Percentiles rank a stretch among this genome's conserved stretches.
Evolutionary conservation across 2,113 vertebrate genomes (phyloP).

Genomic region (Microcebus ravelobensis): DNA sequence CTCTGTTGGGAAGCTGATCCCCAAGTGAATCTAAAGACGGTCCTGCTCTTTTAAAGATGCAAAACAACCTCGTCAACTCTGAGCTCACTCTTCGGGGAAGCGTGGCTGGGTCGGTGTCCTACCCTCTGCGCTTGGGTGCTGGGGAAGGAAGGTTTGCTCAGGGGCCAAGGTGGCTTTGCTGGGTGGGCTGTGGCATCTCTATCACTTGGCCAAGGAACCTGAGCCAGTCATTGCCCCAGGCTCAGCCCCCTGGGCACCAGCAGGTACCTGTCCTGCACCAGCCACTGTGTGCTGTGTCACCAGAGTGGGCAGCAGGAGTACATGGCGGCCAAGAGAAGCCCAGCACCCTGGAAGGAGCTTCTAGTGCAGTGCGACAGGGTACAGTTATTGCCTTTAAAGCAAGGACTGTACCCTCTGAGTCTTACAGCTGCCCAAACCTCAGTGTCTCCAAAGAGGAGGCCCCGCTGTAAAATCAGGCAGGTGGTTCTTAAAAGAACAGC

Average conservation of each 20-base stretch:
- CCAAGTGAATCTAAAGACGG: neutral
- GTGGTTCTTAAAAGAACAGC: fast-evolving
- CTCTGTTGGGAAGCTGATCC: neutral
- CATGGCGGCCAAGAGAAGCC: neutral
- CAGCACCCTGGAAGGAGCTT: neutral
- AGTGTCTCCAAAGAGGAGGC: fast-evolving
- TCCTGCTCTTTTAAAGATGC: neutral
- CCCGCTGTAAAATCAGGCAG: fast-evolving
- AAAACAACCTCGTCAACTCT: neutral
- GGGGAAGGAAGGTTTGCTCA: neutral
- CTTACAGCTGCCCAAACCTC: neutral
- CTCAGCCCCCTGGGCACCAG: neutral
- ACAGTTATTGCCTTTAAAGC: neutral
- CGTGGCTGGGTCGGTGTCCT: too few species aligned
- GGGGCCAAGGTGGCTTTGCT: neutral
- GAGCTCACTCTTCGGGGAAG: neutral
- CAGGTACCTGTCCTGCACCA: neutral
- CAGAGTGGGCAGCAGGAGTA: fast-evolving
- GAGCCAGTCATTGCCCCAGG: neutral
- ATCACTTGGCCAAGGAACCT: neutral
- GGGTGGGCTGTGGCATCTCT: neutral
- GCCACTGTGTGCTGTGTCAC: neutral
- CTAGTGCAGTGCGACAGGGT: neutral
- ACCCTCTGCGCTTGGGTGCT: neutral
- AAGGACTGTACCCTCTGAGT: neutral